Base-by-base conservation (phyloP, 2,888 invertebrate genomes). In the Euspilapteryx auroguttella region DNA sequence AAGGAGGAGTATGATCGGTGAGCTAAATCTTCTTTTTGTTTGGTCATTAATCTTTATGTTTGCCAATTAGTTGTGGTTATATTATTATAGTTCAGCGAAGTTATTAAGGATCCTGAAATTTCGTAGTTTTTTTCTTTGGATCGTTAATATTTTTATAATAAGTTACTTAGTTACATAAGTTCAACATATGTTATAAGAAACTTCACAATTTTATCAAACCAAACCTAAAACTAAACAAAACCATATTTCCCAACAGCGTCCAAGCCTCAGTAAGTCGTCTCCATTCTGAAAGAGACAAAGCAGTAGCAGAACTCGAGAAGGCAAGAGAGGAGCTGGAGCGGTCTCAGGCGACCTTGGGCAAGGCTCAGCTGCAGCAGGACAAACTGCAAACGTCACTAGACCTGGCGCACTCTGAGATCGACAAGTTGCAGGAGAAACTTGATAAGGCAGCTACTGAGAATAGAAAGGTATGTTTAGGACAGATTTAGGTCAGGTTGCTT, bases 321-420 rank as follows among this genome's bases (percentile, higher is more conserved):
- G 82, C 86, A 21, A 80, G 88, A 39, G 94, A 93, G 61, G 94
- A 94, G 62, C 78, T 93, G 47, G 94, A 94, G 66, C 80, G 93
- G 37, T 87, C 89, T 14, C 91, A 92, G 59, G 90, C 89, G 14
- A 91, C 91, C 27, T 82, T 94, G 32, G 92, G 92, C 54, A 94
- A 94, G 66, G 87, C 92, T 34, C 94, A 94, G 64, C 75, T 91
- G 32, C 92, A 92, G 52, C 91, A 92, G 54, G 94, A 94, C 66
- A 94, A 94, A 64, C 75, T 93, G 29, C 94, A 94, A 64, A 89
- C 89, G 38, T 78, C 88, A 8, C 77, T 94, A 41, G 94, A 94
- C 65, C 87, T 91, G 49, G 89, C 92, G 12, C 94, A 94, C 59
- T 89, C 88, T 30, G 94, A 94, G 55, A 85, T 89, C 29, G 94